Base-by-base conservation (phyloP, 2,113 vertebrate species). In the Colistium nudipinnis region DNA sequence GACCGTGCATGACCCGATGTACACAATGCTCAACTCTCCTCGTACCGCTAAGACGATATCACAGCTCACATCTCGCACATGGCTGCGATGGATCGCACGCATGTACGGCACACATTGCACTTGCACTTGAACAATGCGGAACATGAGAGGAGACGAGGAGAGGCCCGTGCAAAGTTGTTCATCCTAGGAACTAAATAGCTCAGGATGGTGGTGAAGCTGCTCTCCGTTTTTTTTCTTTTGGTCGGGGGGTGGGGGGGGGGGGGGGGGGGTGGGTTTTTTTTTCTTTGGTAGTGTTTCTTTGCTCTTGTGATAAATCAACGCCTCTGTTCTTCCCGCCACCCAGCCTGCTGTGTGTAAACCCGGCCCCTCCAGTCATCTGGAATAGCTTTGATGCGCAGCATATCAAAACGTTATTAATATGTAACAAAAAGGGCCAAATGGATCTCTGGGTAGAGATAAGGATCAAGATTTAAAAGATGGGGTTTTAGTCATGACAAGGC, bases 81-180 rank as follows among this genome's bases (percentile, higher is more conserved):
- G 47, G 35, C 19, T 16, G 65, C 35, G 35, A 60, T 47, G 24
- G 24, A 22, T 64, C 43, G 53, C 45, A 63, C 66, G 60, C 56
- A 60, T 64, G 31, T 62, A 70, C 61, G 27, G 53, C 43, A 72
- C 54, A 62, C 68, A 72, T 76, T 73, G 63, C 56, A 74, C 69
- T 54, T 51, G 14, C 39, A 38, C 14, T 25, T 4, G 31, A 73
- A 62, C 62, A 22, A 52, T 67, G 60, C 66, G 49, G 25, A 65
- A 68, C 76, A 78, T 48, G 59, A 71, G 51, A 55, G 65, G 72
- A 65, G 65, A 70, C 39, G 44, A 52, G 57, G 16, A 45, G 55
- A 65, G 38, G n/a, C 30, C 24, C 24, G 12, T 28, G 56, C 12
- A 53, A 28, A 71, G 71, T 24, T 48, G 61, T 78, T 57, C 56